phyloP scores from a whole-genome alignment of 2,888 invertebrate species.

The Glyphotaelius pellucidus region DNA sequence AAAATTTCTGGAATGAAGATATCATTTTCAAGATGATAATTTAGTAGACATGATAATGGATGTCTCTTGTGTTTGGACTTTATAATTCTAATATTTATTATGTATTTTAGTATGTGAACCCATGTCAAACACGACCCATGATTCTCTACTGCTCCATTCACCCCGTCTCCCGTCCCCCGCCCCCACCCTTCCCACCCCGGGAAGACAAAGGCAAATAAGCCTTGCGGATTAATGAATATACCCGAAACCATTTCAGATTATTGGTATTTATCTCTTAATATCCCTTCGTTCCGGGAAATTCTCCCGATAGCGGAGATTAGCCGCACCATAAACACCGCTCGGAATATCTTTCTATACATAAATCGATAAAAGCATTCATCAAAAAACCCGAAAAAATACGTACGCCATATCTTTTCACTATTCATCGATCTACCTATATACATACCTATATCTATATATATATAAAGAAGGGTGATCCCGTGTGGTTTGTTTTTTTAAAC shows the following conservation, averaged over 20 bases:
- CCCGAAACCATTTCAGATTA: slow-evolving; percentile 39
- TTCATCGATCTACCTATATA: too few species aligned
- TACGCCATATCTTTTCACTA: background rate
- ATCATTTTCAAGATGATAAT: slow-evolving; percentile 4
- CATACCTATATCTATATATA: too few species aligned
- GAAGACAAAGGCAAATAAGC: slow-evolving; percentile 22
- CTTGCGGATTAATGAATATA: slow-evolving; percentile 26
- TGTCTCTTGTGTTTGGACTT: slow-evolving; percentile 20
- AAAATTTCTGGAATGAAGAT: slow-evolving; percentile 17
- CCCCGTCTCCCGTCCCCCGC: background rate
- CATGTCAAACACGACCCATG: slow-evolving; percentile 24
- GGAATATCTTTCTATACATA: background rate
- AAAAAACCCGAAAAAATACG: background rate
- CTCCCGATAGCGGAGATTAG: slow-evolving; percentile 21
- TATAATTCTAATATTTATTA: slow-evolving; percentile 7
- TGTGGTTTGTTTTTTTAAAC: too few species aligned
- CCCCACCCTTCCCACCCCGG: background rate
- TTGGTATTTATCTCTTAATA: slow-evolving; percentile 29
- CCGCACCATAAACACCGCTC: background rate
- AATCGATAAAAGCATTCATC: slow-evolving; percentile 14
- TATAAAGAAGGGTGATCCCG: too few species aligned
- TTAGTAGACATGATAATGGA: slow-evolving; percentile 8
- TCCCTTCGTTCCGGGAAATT: slow-evolving; percentile 23
- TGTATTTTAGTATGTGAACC: slow-evolving; percentile 12
- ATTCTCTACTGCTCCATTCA: background rate